Evolutionary conservation across 2,888 invertebrate species (phyloP).

Genomic region (Harpalus rufipes): DNA sequence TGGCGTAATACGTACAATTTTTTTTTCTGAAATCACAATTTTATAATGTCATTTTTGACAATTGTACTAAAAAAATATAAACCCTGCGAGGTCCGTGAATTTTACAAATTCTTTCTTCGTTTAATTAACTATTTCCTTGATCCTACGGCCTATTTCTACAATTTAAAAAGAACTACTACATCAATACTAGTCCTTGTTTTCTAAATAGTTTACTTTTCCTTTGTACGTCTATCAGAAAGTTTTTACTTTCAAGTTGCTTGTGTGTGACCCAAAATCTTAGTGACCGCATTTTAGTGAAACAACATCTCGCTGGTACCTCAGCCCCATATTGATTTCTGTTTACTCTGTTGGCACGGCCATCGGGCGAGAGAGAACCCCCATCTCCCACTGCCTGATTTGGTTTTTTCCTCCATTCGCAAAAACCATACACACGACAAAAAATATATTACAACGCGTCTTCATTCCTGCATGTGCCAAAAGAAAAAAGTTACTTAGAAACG

Average conservation of each 20-base stretch:
- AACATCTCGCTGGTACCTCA: background rate
- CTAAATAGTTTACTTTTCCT: background rate
- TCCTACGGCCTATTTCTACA: too few species aligned
- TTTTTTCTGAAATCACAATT: too few species aligned
- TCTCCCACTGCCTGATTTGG: constrained; percentile 33
- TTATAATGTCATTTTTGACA: too few species aligned
- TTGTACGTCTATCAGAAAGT: background rate
- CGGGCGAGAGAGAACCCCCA: constrained; percentile 6
- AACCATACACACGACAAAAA: constrained; percentile 7
- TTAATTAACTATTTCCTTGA: too few species aligned
- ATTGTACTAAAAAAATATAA: too few species aligned
- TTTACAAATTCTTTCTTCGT: too few species aligned
- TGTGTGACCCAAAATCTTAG: background rate
- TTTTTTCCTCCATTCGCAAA: constrained; percentile 21
- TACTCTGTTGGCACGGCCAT: constrained; percentile 24
- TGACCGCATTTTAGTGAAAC: constrained; percentile 1
- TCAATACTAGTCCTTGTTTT: background rate
- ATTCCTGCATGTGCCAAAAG: constrained; percentile 19
- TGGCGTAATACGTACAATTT: too few species aligned
- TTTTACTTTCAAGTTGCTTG: background rate
- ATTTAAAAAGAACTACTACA: background rate
- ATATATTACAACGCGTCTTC: constrained; percentile 6
- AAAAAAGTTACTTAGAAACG: constrained; percentile 32
- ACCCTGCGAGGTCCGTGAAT: too few species aligned
- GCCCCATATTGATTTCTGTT: constrained; percentile 32